A percentile compares a stretch with the other conserved stretches of the same genome.
Conservation (phyloP, 2,797 vertebrate genomes). For the Acrocephalus scirpaceus region DNA sequence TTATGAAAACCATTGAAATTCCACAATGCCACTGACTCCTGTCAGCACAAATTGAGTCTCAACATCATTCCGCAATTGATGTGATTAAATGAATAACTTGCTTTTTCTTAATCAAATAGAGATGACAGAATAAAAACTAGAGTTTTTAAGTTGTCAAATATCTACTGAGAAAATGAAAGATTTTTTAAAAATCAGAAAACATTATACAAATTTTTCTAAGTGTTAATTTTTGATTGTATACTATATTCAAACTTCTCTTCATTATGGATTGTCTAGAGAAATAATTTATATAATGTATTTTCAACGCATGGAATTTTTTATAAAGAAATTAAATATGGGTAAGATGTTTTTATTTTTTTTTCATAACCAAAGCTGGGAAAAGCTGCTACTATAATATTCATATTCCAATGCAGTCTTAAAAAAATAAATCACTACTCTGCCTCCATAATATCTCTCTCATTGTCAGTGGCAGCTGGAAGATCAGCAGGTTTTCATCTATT, state of each 20-base stretch:
- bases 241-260: neutral
- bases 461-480: conserved; percentile 49
- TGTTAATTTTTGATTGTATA: neutral
- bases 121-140: neutral
- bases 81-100: neutral
- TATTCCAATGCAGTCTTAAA: neutral
- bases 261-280: neutral
- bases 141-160: neutral
- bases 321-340: neutral
- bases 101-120: neutral
- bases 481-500: conserved; percentile 60
- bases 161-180: neutral
- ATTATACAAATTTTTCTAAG: neutral
- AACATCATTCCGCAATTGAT: neutral
- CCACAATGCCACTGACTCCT: neutral
- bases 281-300: neutral
- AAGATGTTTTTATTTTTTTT: neutral
- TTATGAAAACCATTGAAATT: conserved; percentile 4
- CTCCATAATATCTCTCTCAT: neutral
- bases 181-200: neutral
- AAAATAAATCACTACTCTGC: conserved; percentile 10
- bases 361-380: neutral
- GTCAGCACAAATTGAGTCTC: neutral
- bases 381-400: neutral
- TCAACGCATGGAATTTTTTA: neutral